These are phyloP conservation scores for Hormiphora californensis DNA, from an alignment of 37 sponge, comb jelly and placozoan species.

Conservation along the genomic window DNA sequence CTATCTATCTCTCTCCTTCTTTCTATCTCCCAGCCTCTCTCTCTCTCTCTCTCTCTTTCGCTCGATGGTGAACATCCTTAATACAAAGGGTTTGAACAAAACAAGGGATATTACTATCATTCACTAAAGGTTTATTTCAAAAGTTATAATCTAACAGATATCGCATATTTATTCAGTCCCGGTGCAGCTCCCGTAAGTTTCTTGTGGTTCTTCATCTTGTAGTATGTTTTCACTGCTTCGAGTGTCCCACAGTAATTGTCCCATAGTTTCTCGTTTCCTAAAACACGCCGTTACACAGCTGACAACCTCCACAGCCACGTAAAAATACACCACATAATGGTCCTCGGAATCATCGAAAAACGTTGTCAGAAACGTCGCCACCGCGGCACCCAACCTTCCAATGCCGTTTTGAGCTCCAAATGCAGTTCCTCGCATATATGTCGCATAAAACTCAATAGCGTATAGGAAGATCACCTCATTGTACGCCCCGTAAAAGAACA, in stretches of 20 bases:
- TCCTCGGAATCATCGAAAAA: not conserved
- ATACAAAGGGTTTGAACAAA: too few relatives aligned
- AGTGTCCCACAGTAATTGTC: not conserved
- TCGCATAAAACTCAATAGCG: slow-evolving; percentile 31
- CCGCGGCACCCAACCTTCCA: slow-evolving; percentile 24
- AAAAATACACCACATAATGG: not conserved
- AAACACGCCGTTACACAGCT: slow-evolving; percentile 14
- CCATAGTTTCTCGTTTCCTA: slow-evolving; percentile 24
- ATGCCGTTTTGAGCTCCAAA: slow-evolving; percentile 42
- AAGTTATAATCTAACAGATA: too few relatives aligned
- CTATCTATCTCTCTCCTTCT: too few relatives aligned
- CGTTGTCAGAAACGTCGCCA: slow-evolving; percentile 22
- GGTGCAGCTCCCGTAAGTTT: too few relatives aligned
- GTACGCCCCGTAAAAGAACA: not conserved
- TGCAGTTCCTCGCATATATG: slow-evolving; percentile 38
- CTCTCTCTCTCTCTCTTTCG: too few relatives aligned
- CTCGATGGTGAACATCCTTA: too few relatives aligned
- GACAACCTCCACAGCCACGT: not conserved
- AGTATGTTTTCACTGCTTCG: not conserved
- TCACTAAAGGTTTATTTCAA: too few relatives aligned
- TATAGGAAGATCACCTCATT: slow-evolving; percentile 27
- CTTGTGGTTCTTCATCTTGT: too few relatives aligned
- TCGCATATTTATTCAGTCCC: too few relatives aligned
- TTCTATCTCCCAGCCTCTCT: too few relatives aligned
- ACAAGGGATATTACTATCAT: too few relatives aligned